Evolutionary conservation across 2,797 vertebrate species (phyloP).

Genomic region (Chaunax sp.): DNA sequence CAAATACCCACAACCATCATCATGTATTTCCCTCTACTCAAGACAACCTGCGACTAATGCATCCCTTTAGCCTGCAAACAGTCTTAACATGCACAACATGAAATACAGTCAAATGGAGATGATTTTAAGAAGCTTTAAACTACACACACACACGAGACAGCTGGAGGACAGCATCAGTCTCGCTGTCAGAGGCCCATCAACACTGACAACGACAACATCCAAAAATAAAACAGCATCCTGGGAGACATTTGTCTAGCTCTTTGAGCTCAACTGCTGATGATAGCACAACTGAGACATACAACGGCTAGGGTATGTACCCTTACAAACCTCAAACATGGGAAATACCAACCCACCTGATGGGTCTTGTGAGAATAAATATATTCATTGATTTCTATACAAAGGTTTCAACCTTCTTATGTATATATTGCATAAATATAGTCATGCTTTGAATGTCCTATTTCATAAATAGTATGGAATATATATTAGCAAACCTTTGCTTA

Average conservation of each 20-base stretch:
- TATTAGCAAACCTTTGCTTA: background rate
- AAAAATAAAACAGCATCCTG: conserved; percentile 79
- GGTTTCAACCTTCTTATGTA: background rate
- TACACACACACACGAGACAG: conserved; percentile 33
- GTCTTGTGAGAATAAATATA: background rate
- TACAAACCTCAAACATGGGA: background rate
- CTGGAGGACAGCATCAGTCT: conserved; percentile 69
- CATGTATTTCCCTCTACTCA: background rate
- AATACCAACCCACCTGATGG: conserved; percentile 2
- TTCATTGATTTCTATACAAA: background rate
- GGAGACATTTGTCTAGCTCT: conserved; percentile 69
- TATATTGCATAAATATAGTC: background rate
- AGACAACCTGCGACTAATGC: conserved; percentile 9
- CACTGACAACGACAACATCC: conserved; percentile 64
- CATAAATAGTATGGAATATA: background rate
- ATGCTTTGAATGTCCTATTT: background rate
- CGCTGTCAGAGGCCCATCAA: conserved; percentile 73
- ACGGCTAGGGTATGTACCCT: conserved; percentile 16
- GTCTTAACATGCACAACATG: conserved; percentile 15
- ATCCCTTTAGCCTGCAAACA: background rate
- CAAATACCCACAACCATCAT: conserved; percentile 22
- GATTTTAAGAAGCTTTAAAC: conserved; percentile 37
- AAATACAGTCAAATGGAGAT: conserved; percentile 16
- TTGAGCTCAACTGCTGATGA: conserved; percentile 65
- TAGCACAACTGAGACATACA: conserved; percentile 37